Conservation (phyloP, 2,113 vertebrate genomes). For the Psilopsiagon aymara region DNA sequence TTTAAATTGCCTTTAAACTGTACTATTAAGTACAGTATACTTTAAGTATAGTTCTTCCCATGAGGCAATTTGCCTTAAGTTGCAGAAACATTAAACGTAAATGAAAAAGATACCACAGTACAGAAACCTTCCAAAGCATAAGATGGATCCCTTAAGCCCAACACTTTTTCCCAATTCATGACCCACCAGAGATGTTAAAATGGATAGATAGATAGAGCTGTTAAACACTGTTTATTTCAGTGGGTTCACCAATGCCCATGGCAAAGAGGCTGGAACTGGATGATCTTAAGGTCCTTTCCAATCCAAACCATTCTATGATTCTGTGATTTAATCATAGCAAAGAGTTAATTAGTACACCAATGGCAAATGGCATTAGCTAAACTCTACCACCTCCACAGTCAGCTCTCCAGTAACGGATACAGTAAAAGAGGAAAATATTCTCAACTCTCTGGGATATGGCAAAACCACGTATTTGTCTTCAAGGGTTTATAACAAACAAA, state of each 20-base stretch:
- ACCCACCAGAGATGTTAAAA: not conserved
- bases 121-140: not conserved
- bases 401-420: not conserved
- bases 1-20: not conserved
- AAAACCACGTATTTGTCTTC: accelerated
- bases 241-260: not conserved
- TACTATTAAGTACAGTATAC: not conserved
- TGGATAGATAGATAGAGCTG: not conserved
- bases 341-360: not conserved
- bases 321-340: not conserved
- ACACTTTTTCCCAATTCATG: not conserved
- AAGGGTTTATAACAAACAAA: not conserved
- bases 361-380: not conserved
- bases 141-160: not conserved
- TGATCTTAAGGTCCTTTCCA: not conserved
- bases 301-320: not conserved
- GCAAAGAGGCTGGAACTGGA: not conserved
- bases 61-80: not conserved
- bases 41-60: not conserved
- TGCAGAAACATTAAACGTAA: not conserved
- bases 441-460: not conserved
- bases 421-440: not conserved
- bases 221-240: not conserved
- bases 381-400: not conserved
- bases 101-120: not conserved